These are phyloP conservation scores for Chalcosyrphus nemorum DNA, from an alignment of 2,888 invertebrate genomes.

Conservation along the genomic window DNA sequence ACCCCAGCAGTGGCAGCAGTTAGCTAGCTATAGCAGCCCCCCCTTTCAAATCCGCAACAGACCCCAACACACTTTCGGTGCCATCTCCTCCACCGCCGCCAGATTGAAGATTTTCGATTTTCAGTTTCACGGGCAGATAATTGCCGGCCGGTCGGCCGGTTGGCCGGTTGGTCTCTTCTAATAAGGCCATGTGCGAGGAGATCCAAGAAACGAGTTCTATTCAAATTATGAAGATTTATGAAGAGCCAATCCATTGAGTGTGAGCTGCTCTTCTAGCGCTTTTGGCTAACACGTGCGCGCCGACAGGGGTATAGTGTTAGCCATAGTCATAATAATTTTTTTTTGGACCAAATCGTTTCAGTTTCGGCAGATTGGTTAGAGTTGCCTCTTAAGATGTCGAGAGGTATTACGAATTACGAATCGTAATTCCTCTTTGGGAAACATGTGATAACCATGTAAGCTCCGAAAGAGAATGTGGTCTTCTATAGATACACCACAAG, in stretches of 20 bases:
- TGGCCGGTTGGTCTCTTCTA: too few relatives aligned
- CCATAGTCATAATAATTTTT: slow-evolving; percentile 2
- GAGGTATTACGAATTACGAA: slow-evolving; percentile 10
- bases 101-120: background rate
- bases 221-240: slow-evolving; percentile 58
- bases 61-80: slow-evolving; percentile 1
- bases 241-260: slow-evolving; percentile 25
- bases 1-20: background rate
- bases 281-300: slow-evolving; percentile 37
- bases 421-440: slow-evolving; percentile 34
- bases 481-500: slow-evolving; percentile 20
- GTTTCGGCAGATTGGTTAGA: slow-evolving; percentile 43
- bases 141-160: background rate
- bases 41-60: background rate
- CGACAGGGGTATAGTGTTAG: slow-evolving; percentile 9
- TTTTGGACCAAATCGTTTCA: slow-evolving; percentile 21
- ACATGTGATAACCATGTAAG: slow-evolving; percentile 55
- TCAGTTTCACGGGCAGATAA: slow-evolving; percentile 34
- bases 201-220: slow-evolving; percentile 58
- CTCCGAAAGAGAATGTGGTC: slow-evolving; percentile 64
- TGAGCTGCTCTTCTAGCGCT: too few relatives aligned
- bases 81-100: slow-evolving; percentile 21
- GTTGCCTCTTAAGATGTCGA: slow-evolving; percentile 35
- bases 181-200: slow-evolving; percentile 23
- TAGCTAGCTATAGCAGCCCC: too few relatives aligned